Conservation (phyloP, 2,797 vertebrate species). For the Bradypodion ventrale region DNA sequence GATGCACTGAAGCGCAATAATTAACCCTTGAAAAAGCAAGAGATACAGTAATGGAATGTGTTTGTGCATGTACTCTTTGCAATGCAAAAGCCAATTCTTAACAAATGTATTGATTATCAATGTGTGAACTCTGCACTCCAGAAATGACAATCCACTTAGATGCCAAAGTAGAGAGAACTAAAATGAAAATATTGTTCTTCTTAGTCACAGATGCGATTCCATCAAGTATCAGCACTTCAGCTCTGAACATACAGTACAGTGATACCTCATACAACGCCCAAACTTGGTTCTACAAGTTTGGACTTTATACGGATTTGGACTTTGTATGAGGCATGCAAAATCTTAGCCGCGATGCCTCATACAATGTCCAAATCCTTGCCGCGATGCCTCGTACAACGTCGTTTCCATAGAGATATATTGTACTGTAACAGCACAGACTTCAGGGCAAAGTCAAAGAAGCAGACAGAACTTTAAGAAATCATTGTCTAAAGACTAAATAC, state of each 20-base stretch:
- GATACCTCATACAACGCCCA: no score
- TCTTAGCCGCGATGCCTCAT: no score
- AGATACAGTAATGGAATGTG: background rate
- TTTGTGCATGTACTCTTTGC: background rate
- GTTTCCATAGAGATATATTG: no score
- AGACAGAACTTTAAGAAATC: no score
- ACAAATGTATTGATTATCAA: background rate
- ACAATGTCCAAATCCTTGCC: no score
- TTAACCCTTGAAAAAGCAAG: background rate
- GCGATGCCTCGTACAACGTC: no score
- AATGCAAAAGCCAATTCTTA: background rate
- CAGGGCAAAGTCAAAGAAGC: no score
- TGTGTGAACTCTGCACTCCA: background rate
- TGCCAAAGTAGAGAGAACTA: background rate
- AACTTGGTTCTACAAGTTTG: no score
- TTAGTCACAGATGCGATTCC: background rate
- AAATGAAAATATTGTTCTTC: background rate
- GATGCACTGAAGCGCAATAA: background rate
- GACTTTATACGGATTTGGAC: no score
- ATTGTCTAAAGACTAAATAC: no score
- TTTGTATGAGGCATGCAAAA: no score
- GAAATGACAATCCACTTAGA: background rate
- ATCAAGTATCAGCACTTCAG: background rate
- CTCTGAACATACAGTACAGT: background rate
- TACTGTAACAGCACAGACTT: no score